A percentile compares a stretch with the other conserved stretches of the same genome.
These are phyloP conservation scores for Spilogale gracilis DNA, from an alignment of 2,113 vertebrate genomes.

Conservation along the genomic window DNA sequence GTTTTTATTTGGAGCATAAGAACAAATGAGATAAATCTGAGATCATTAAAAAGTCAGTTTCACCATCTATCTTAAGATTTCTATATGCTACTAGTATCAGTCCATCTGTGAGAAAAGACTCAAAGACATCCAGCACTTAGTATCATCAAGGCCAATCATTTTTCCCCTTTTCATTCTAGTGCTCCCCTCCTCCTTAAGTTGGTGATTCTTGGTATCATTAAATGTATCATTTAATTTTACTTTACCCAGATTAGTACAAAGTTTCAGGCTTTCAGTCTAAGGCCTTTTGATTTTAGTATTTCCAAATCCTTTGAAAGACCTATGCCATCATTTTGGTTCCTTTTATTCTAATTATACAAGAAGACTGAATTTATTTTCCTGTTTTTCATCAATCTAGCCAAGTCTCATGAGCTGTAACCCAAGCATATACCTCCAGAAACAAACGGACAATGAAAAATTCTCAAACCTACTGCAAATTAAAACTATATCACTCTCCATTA, in stretches of 20 bases:
- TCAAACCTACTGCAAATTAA: slow-evolving; percentile 27
- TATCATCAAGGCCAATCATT: neutral
- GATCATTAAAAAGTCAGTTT: slow-evolving; percentile 25
- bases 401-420: slow-evolving; percentile 15
- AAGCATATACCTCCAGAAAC: slow-evolving; percentile 65
- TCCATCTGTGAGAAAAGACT: slow-evolving; percentile 43
- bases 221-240: neutral
- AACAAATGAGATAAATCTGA: slow-evolving; percentile 49
- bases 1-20: slow-evolving; percentile 41
- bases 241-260: slow-evolving; percentile 2
- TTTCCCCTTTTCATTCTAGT: neutral
- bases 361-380: slow-evolving; percentile 32
- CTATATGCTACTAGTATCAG: slow-evolving; percentile 30
- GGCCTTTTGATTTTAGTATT: neutral
- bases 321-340: neutral
- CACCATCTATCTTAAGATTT: slow-evolving; percentile 57
- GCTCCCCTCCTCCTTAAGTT: neutral
- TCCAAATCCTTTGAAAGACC: slow-evolving; percentile 22
- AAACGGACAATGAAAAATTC: slow-evolving; percentile 53
- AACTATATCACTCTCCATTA: neutral
- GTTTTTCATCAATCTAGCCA: slow-evolving; percentile 2
- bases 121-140: neutral
- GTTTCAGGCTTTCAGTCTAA: neutral
- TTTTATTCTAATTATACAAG: slow-evolving; percentile 50
- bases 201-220: slow-evolving; percentile 6